Evolutionary conservation across 2,797 vertebrate species (phyloP).

Genomic region (Schizopygopsis pylzovi): DNA sequence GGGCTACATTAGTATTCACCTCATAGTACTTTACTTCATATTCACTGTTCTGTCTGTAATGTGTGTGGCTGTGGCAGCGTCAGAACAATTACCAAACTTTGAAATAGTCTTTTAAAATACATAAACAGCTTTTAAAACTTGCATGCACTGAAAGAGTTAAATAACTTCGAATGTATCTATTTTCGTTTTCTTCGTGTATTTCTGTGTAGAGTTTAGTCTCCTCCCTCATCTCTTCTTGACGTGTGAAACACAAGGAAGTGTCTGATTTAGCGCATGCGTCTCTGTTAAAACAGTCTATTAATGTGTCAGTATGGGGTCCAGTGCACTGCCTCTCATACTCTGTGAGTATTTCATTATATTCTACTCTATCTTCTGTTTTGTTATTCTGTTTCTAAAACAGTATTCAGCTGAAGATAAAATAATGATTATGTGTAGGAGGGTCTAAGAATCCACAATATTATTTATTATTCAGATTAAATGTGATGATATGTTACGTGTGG

Average conservation of each 20-base stretch:
- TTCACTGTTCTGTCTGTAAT: too few species aligned
- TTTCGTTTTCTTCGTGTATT: too few species aligned
- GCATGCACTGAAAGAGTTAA: too few species aligned
- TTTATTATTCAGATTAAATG: neutral
- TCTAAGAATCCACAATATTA: neutral
- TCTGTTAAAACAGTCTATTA: neutral
- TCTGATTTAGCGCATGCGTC: neutral
- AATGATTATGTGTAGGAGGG: neutral
- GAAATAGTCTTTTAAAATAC: too few species aligned
- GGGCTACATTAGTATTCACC: too few species aligned
- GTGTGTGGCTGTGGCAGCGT: too few species aligned
- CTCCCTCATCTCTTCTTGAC: neutral
- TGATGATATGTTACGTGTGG: neutral
- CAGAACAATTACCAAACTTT: too few species aligned
- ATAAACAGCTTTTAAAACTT: too few species aligned
- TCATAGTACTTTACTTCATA: too few species aligned
- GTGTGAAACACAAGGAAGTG: neutral
- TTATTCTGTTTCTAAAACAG: neutral
- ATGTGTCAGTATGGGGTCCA: neutral
- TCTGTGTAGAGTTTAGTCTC: neutral
- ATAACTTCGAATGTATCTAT: too few species aligned
- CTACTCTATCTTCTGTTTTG: neutral
- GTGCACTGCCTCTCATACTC: neutral
- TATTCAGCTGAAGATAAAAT: neutral
- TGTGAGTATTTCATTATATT: neutral